A percentile compares a stretch with the other conserved stretches of the same genome.
These are phyloP conservation scores for Formica aserva DNA, from an alignment of 2,888 invertebrate genomes.

Conservation along the genomic window DNA sequence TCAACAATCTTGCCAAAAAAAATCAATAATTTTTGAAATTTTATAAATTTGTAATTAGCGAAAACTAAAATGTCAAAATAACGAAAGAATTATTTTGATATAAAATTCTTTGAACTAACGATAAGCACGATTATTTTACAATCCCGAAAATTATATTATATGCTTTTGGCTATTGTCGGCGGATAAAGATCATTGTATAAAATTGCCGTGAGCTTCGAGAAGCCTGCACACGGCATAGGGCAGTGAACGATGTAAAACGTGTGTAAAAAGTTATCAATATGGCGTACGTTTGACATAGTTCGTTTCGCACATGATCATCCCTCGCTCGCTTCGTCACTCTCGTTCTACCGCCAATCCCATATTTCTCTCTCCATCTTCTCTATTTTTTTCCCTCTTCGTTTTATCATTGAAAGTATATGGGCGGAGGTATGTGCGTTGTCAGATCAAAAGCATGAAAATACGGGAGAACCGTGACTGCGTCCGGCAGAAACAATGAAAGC, in stretches of 20 bases:
- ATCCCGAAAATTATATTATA: slow-evolving; percentile 12
- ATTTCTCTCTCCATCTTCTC: slow-evolving; percentile 27
- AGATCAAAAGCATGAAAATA: slow-evolving; percentile 80
- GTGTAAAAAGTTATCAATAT: slow-evolving; percentile 61
- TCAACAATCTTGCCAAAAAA: neutral
- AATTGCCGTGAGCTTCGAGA: slow-evolving; percentile 35
- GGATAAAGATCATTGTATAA: slow-evolving; percentile 16
- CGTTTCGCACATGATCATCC: slow-evolving; percentile 58
- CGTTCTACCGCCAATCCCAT: slow-evolving; percentile 24
- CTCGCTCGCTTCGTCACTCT: slow-evolving; percentile 44
- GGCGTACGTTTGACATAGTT: slow-evolving; percentile 54
- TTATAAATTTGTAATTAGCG: neutral
- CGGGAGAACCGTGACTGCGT: slow-evolving; percentile 68
- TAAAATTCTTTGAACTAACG: neutral
- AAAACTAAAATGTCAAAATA: neutral
- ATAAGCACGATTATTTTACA: neutral
- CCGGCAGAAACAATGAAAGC: slow-evolving; percentile 82
- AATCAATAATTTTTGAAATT: neutral
- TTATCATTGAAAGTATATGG: slow-evolving; percentile 59
- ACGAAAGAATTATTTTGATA: neutral
- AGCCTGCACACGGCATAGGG: neutral
- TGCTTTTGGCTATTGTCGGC: neutral
- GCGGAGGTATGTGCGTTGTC: slow-evolving; percentile 72
- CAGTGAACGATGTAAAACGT: slow-evolving; percentile 20
- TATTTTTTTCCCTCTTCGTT: slow-evolving; percentile 53